Percentiles rank a stretch among this genome's conserved stretches.
These are phyloP conservation scores for Resseliella maxima DNA, from an alignment of 2,888 invertebrate genomes.

Conservation along the genomic window DNA sequence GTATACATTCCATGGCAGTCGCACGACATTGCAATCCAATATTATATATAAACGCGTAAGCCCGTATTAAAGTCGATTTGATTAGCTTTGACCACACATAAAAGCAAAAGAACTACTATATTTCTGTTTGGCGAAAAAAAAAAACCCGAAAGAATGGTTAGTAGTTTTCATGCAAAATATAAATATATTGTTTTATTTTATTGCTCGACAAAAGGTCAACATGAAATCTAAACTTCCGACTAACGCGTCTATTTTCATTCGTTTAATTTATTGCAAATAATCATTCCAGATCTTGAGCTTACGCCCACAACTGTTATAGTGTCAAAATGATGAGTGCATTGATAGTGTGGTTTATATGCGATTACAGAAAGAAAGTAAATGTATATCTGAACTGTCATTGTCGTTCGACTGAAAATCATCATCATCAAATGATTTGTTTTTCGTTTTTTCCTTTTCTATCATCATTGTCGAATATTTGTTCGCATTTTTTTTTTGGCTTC, in stretches of 20 bases:
- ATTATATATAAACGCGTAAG: no score
- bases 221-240: background rate
- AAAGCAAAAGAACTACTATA: background rate
- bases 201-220: background rate
- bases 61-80: background rate
- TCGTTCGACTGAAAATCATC: background rate
- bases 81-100: background rate
- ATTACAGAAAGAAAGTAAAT: background rate
- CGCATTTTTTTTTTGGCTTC: no score
- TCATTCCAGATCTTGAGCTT: background rate
- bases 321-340: background rate
- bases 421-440: background rate
- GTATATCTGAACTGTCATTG: background rate
- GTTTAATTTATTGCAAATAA: background rate
- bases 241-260: background rate
- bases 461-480: slow-evolving; percentile 25
- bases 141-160: background rate
- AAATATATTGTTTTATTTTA: no score
- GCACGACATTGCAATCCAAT: background rate
- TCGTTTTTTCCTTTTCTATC: background rate
- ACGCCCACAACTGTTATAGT: background rate
- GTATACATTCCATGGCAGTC: slow-evolving; percentile 7
- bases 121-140: background rate
- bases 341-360: background rate
- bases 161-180: background rate